These are phyloP conservation scores for Cybosia mesomella DNA, from an alignment of 2,888 invertebrate species.

Conservation along the genomic window DNA sequence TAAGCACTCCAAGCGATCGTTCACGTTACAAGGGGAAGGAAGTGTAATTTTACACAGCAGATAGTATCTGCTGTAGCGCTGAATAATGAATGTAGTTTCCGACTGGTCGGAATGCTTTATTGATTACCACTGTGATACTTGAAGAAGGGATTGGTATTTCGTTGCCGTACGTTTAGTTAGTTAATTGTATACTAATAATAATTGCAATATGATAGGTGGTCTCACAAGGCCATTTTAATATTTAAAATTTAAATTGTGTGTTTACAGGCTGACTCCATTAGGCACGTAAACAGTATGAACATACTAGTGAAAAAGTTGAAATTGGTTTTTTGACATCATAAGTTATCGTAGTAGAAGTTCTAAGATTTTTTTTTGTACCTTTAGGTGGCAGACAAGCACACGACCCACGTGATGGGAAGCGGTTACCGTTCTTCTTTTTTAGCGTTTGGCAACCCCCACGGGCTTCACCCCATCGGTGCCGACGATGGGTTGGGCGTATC, in stretches of 20 bases:
- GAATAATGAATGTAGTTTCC: constrained; percentile 69
- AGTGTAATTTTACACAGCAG: constrained; percentile 70
- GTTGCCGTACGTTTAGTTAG: constrained; percentile 21
- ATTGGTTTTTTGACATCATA: neutral
- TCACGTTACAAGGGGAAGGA: constrained; percentile 56
- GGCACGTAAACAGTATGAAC: neutral
- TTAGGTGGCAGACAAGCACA: no score
- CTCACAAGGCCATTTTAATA: neutral
- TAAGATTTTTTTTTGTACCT: no score
- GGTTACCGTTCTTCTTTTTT: no score
- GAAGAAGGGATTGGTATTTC: constrained; percentile 25
- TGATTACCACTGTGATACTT: constrained; percentile 53
- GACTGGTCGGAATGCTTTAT: constrained; percentile 56
- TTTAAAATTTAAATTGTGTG: neutral
- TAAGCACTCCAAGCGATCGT: constrained; percentile 48
- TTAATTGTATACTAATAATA: neutral
- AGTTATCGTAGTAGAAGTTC: no score
- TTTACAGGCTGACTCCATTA: neutral
- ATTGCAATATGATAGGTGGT: neutral
- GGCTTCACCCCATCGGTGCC: no score
- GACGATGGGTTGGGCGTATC: no score
- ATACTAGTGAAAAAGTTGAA: neutral
- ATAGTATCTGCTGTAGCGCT: constrained; percentile 62
- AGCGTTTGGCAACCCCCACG: no score
- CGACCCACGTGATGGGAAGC: no score